A percentile compares a stretch with the other conserved stretches of the same genome.
Conservation (phyloP, 2,888 invertebrate genomes). For the Callyntrura sp. region DNA sequence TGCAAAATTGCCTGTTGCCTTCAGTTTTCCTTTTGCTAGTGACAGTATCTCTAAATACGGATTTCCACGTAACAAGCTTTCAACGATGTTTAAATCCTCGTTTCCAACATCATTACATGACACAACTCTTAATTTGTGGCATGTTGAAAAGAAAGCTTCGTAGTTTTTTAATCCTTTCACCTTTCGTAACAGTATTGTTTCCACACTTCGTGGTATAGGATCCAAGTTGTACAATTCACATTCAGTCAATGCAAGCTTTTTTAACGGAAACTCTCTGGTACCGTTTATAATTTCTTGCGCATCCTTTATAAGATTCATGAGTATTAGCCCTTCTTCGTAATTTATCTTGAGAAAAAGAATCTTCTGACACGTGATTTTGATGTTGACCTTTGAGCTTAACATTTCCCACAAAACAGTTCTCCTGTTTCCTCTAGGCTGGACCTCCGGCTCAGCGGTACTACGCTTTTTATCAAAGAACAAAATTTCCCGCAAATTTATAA, state of each 20-base stretch:
- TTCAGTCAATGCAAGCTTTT: constrained; percentile 36
- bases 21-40: constrained; percentile 4
- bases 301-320: constrained; percentile 32
- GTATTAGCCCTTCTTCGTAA: not conserved
- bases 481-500: not conserved
- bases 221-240: constrained; percentile 35
- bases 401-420: not conserved
- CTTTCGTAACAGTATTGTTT: constrained; percentile 15
- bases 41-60: not conserved
- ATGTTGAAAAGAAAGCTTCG: constrained; percentile 18
- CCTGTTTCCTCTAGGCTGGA: not conserved
- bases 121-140: not conserved
- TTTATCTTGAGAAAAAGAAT: constrained; percentile 38
- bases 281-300: constrained; percentile 35
- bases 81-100: constrained; percentile 21
- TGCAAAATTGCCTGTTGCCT: not conserved
- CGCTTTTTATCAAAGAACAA: constrained; percentile 18
- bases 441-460: not conserved
- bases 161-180: constrained; percentile 45
- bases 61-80: not conserved
- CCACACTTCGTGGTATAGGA: not conserved
- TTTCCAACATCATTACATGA: constrained; percentile 21
- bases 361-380: not conserved
- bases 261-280: constrained; percentile 5
- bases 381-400: constrained; percentile 9